Conservation (phyloP, 2,113 vertebrate species). For the Cavia aperea region DNA sequence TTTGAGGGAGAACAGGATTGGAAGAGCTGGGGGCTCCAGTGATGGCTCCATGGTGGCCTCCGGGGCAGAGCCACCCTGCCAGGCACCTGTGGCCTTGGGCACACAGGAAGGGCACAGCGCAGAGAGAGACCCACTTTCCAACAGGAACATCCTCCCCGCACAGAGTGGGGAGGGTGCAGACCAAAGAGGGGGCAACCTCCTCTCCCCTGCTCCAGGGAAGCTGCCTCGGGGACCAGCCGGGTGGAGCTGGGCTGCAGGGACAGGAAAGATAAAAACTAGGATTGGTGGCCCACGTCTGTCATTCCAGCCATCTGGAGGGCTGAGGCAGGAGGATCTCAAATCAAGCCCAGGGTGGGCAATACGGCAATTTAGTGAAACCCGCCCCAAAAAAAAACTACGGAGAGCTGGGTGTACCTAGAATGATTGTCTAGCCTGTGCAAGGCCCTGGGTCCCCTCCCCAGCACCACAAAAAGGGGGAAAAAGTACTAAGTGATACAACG, state of each 20-base stretch:
- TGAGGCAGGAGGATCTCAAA: neutral
- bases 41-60: no score
- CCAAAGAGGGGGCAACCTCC: neutral
- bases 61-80: neutral
- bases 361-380: neutral
- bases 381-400: neutral
- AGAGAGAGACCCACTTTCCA: neutral
- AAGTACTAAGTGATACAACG: neutral
- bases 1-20: constrained; percentile 62
- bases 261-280: neutral
- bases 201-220: rapidly evolving
- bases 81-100: neutral
- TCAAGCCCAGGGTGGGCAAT: neutral
- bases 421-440: neutral
- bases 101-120: neutral
- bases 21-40: constrained; percentile 30
- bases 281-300: neutral
- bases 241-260: rapidly evolving
- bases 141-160: neutral
- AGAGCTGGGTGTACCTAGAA: neutral
- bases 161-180: neutral
- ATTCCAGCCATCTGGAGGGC: neutral
- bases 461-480: no score
- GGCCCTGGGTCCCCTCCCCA: neutral
- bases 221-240: rapidly evolving